These are phyloP conservation scores for Globia sparganii DNA, from an alignment of 2,888 invertebrate genomes.

Conservation along the genomic window DNA sequence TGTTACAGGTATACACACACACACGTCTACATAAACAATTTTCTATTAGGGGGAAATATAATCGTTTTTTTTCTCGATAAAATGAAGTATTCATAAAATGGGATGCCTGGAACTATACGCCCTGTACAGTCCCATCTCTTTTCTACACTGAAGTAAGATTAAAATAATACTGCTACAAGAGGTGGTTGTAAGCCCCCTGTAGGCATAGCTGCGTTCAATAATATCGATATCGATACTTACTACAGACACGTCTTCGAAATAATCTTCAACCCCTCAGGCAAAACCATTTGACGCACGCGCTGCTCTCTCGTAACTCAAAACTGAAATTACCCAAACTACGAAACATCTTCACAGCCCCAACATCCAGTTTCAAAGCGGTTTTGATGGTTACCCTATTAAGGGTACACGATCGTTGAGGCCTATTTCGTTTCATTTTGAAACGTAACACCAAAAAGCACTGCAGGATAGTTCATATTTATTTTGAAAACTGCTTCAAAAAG, in stretches of 20 bases:
- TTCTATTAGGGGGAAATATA: not conserved
- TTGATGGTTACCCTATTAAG: conserved; percentile 24
- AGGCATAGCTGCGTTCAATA: not conserved
- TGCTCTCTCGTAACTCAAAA: not conserved
- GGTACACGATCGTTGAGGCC: no score
- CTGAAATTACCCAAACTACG: not conserved
- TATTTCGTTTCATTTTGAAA: not conserved
- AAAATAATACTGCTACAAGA: not conserved
- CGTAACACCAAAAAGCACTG: not conserved
- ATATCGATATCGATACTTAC: not conserved
- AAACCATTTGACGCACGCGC: not conserved
- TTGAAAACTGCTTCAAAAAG: not conserved
- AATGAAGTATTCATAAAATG: not conserved
- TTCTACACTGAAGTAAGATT: not conserved
- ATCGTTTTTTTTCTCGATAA: not conserved
- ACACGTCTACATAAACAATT: not conserved
- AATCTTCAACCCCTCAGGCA: not conserved
- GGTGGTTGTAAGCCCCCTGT: no score
- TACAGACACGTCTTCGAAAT: not conserved
- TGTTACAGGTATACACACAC: conserved; percentile 8
- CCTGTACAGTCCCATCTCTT: not conserved
- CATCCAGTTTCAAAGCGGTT: conserved; percentile 21
- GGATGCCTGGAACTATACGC: no score
- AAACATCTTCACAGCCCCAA: not conserved
- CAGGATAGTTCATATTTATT: not conserved